Base-by-base conservation (phyloP, 2,888 invertebrate genomes). In the Phortica okadai region DNA sequence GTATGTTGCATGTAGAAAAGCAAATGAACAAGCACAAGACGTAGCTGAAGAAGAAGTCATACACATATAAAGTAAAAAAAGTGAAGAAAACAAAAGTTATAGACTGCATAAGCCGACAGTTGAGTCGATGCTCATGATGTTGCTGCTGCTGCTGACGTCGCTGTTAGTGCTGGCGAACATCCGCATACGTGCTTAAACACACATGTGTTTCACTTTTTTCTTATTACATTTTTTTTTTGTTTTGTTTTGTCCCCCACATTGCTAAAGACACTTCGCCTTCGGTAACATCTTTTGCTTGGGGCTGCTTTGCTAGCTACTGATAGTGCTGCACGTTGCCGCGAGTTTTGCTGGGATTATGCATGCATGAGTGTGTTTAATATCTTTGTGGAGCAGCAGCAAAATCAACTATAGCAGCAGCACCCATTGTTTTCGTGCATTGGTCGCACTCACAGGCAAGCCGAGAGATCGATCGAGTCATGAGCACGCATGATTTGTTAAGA, bases 291-390 rank as follows among this genome's bases (percentile, higher is more conserved):
- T 80, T 73, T 77, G 69, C 74, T 78, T 80, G 75, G 59, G 54
- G 62, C 74, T 11, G 33, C 59, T 66, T 45, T 73, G 2, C 64
- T 41, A 54, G 16, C 58, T 50, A 42, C 21, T 21, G 59, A n/a
- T 62, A 11, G 4, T 21, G 42, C 0, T 0, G 59, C 56, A 66
- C 59, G 4, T 66, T 76, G 78, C 74, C 81, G 66, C 59, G 76
- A 67, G 45, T n/a, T n/a, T n/a, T n/a, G 8, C 33, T 33, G 41
- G 78, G 73, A 77, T 82, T 82, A 80, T 78, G 79, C 79, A 80
- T 82, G 82, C 81, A 80, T 82, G 82, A 82, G 78, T 78, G 82
- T 82, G 78, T 82, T 82, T 82, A 82, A 82, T 82, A 82, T 82
- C 76, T 76, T 45, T 77, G 25, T 14, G 25, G 70, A 14, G 59